These are phyloP conservation scores for Campylomormyrus tamandua DNA, from an alignment of 2,113 vertebrate species.

Conservation along the genomic window DNA sequence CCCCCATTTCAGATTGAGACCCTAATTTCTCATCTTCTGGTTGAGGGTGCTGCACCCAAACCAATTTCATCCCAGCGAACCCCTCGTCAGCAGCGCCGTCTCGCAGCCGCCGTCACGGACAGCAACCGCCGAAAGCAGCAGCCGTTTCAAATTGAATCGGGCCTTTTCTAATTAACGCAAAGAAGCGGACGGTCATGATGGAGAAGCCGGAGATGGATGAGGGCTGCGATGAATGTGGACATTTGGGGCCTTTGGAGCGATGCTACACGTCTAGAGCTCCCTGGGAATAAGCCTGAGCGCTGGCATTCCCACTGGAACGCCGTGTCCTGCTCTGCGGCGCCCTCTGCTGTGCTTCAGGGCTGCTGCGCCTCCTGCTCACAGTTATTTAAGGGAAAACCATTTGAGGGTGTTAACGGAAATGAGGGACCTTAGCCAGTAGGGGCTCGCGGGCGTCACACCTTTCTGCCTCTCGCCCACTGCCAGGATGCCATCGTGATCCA, in stretches of 20 bases:
- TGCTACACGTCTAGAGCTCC: neutral
- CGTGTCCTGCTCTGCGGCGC: neutral
- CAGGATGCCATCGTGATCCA: slow-evolving; percentile 95
- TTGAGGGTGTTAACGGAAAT: neutral
- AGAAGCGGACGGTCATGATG: neutral
- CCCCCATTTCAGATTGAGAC: neutral
- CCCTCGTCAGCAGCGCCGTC: neutral
- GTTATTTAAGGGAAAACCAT: neutral
- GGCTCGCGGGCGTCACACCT: neutral
- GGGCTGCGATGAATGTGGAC: neutral
- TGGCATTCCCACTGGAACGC: neutral
- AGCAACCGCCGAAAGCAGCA: neutral
- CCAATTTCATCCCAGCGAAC: neutral
- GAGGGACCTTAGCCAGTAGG: neutral
- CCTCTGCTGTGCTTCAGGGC: neutral
- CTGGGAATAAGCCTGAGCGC: neutral
- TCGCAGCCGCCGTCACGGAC: neutral
- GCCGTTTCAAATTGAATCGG: neutral
- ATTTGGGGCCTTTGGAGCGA: neutral
- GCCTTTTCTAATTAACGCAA: neutral
- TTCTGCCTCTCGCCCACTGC: neutral
- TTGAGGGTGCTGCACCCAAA: neutral
- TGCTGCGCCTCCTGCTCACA: neutral
- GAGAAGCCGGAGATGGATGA: neutral
- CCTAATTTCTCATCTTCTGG: neutral